These are phyloP conservation scores for Caenorhabditis drosophilae DNA, from an alignment of 2,888 invertebrate species.

Conservation along the genomic window DNA sequence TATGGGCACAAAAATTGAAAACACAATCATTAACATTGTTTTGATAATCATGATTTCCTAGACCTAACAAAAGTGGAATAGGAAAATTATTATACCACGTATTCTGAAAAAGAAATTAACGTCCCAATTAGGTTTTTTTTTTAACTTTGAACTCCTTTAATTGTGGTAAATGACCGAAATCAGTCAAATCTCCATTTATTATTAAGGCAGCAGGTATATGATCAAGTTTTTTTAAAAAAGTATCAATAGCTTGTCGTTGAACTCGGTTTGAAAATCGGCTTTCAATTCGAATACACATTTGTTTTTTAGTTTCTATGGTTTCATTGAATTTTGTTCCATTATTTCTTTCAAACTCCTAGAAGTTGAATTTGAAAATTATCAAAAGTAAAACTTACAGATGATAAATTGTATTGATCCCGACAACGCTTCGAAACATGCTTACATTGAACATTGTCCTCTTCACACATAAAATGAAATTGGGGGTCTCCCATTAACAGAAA, in stretches of 20 bases:
- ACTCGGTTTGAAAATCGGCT: slow-evolving; percentile 62
- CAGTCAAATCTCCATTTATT: slow-evolving; percentile 67
- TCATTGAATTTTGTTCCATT: slow-evolving; percentile 16
- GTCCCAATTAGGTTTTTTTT: too few relatives aligned
- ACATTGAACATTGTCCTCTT: slow-evolving; percentile 55
- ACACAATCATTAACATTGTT: slow-evolving; percentile 65
- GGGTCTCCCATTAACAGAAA: slow-evolving; percentile 61
- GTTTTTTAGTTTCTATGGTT: slow-evolving; percentile 22
- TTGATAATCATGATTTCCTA: slow-evolving; percentile 68
- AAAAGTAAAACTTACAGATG: slow-evolving; percentile 33
- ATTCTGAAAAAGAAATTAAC: slow-evolving; percentile 35
- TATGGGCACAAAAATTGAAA: slow-evolving; percentile 55
- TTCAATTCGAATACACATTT: slow-evolving; percentile 51
- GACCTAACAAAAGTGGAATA: slow-evolving; percentile 59
- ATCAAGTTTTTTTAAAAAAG: slow-evolving; percentile 27
- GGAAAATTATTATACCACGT: slow-evolving; percentile 59
- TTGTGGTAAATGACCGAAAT: slow-evolving; percentile 63
- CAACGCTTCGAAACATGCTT: slow-evolving; percentile 48
- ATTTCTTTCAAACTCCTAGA: slow-evolving; percentile 14
- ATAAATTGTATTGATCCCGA: slow-evolving; percentile 41
- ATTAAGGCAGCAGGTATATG: slow-evolving; percentile 58
- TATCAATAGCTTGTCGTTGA: slow-evolving; percentile 53
- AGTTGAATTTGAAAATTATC: too few relatives aligned
- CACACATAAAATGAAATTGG: slow-evolving; percentile 63
- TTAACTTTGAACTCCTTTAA: slow-evolving; percentile 58